These are phyloP conservation scores for Phrynocephalus guinanensis DNA, from an alignment of 2,797 vertebrate genomes.

Conservation along the genomic window DNA sequence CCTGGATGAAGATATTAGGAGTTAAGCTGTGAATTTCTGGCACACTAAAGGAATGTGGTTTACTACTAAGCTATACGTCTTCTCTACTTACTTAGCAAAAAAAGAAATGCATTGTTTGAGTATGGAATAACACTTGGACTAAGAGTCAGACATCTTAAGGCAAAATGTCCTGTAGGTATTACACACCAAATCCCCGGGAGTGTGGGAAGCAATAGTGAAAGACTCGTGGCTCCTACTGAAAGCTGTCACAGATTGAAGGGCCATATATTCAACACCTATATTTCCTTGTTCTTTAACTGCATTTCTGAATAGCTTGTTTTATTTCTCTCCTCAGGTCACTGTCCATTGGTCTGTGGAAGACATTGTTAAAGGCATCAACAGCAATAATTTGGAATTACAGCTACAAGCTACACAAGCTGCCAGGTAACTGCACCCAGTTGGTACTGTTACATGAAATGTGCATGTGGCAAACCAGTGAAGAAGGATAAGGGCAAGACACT, in stretches of 20 bases:
- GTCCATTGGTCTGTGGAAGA: conserved; percentile 94
- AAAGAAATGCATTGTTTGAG: neutral
- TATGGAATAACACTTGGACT: neutral
- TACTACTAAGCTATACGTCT: neutral
- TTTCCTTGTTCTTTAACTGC: neutral
- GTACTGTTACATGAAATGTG: neutral
- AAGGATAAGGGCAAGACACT: neutral
- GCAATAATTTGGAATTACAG: conserved; percentile 83
- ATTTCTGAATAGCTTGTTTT: neutral
- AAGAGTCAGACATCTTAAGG: neutral
- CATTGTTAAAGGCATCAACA: conserved; percentile 88
- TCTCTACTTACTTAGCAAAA: neutral
- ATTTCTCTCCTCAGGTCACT: conserved; percentile 70
- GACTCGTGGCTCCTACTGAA: neutral
- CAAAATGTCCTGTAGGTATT: neutral
- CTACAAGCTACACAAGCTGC: conserved; percentile 96
- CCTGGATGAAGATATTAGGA: neutral
- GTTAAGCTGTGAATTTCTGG: neutral
- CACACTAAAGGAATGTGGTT: neutral
- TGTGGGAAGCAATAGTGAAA: neutral
- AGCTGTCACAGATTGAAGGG: neutral
- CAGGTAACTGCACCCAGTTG: conserved; percentile 77
- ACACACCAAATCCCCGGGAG: neutral
- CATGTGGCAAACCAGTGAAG: neutral
- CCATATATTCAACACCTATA: neutral